A percentile compares a stretch with the other conserved stretches of the same genome.
Evolutionary conservation across 2,888 invertebrate genomes (phyloP).

Genomic region (Buathra laborator): DNA sequence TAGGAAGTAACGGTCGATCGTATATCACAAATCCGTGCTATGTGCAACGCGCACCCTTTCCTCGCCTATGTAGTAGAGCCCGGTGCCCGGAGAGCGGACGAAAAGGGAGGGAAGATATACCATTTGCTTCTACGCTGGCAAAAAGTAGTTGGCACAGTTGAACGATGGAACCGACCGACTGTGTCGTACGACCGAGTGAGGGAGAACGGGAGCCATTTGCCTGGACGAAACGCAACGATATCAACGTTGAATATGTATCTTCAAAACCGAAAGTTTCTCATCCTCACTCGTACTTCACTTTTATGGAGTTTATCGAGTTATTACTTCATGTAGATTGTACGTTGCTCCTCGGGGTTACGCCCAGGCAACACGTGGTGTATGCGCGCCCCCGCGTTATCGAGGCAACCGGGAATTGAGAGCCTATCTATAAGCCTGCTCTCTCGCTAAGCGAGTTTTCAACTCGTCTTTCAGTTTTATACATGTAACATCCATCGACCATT

Average conservation of each 20-base stretch:
- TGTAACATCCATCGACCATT: slow-evolving; percentile 42
- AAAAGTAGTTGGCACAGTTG: slow-evolving; percentile 58
- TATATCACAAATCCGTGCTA: slow-evolving; percentile 70
- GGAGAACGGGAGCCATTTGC: neutral
- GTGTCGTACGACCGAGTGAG: neutral
- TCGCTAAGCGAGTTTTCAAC: slow-evolving; percentile 16
- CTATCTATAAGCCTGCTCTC: neutral
- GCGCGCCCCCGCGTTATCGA: neutral
- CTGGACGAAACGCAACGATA: slow-evolving; percentile 19
- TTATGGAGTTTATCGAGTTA: slow-evolving; percentile 51
- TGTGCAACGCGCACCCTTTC: slow-evolving; percentile 50
- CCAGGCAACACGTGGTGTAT: slow-evolving; percentile 1
- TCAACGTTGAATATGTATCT: slow-evolving; percentile 38
- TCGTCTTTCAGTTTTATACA: slow-evolving; percentile 17
- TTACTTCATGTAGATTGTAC: slow-evolving; percentile 28
- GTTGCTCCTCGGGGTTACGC: neutral
- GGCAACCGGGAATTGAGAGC: neutral
- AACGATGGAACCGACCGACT: slow-evolving; percentile 8
- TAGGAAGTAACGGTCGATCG: slow-evolving; percentile 70
- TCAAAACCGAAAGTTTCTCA: slow-evolving; percentile 40
- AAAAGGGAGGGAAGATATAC: slow-evolving; percentile 33
- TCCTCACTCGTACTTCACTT: slow-evolving; percentile 38
- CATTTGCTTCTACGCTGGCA: slow-evolving; percentile 42
- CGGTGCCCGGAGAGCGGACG: slow-evolving; percentile 23
- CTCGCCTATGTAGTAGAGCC: slow-evolving; percentile 17